Conservation (phyloP, 2,113 vertebrate species). For the Mus spicilegus region DNA sequence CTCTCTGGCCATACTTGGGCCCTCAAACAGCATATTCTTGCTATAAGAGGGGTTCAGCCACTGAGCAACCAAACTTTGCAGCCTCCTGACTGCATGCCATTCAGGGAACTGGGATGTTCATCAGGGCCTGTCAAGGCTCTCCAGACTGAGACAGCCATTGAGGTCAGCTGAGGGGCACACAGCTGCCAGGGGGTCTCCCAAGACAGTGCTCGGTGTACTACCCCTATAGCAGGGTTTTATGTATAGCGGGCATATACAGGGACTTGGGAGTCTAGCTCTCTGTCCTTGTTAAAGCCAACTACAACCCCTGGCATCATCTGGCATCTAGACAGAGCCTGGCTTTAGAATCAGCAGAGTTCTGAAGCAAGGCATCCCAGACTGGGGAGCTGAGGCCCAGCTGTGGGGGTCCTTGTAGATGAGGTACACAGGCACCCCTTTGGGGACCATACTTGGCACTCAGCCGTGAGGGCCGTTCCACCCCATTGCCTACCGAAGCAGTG, state of each 20-base stretch:
- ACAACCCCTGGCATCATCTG: not conserved
- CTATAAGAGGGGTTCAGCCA: not conserved
- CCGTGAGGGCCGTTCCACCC: slow-evolving; percentile 50
- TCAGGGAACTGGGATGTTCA: not conserved
- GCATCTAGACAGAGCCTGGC: not conserved
- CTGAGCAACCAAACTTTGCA: rapidly evolving
- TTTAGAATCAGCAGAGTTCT: not conserved
- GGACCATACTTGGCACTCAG: not conserved
- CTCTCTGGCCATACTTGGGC: not conserved
- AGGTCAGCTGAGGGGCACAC: not conserved
- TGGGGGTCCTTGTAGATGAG: not conserved
- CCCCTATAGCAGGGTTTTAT: not conserved
- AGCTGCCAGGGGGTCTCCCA: rapidly evolving
- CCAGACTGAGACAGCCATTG: rapidly evolving
- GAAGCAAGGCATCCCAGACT: rapidly evolving
- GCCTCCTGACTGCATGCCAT: rapidly evolving
- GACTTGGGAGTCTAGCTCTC: too few species aligned
- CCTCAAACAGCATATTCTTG: not conserved
- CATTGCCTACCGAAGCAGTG: slow-evolving; percentile 43
- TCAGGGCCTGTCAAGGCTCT: not conserved
- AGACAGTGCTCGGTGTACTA: rapidly evolving
- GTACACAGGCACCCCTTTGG: not conserved
- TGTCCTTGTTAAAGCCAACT: not conserved
- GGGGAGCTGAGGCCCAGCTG: not conserved
- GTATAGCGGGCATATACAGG: rapidly evolving